Evolutionary conservation across 2,888 invertebrate genomes (phyloP).

Genomic region (Eumacrocentrus americanus): DNA sequence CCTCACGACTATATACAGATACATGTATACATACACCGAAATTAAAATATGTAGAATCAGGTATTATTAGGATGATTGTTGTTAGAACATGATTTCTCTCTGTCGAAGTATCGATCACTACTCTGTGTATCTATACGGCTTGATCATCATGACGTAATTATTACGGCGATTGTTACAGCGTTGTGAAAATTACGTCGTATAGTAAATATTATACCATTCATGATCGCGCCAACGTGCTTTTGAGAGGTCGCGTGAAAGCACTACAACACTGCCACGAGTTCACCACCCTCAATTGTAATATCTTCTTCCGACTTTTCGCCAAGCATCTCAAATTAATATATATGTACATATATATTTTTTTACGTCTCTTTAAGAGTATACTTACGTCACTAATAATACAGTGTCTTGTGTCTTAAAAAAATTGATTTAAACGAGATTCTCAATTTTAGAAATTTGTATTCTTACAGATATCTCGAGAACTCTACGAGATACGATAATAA

Average conservation of each 20-base stretch:
- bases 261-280: constrained; percentile 16
- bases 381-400: no score
- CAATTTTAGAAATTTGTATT: no score
- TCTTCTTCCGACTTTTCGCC: background rate
- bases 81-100: background rate
- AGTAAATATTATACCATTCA: constrained; percentile 13
- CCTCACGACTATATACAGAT: background rate
- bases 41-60: no score
- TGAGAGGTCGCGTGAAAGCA: constrained; percentile 1
- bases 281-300: constrained; percentile 23
- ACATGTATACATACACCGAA: no score
- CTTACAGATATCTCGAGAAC: no score
- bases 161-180: constrained; percentile 10
- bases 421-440: no score
- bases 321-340: background rate
- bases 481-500: no score
- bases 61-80: background rate
- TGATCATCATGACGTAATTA: constrained; percentile 13
- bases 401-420: no score
- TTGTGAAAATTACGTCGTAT: constrained; percentile 13
- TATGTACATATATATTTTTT: background rate
- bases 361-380: no score
- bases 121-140: constrained; percentile 2
- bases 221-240: constrained; percentile 2
- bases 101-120: background rate